Evolutionary conservation across 2,797 vertebrate genomes (phyloP).

Genomic region (Limnodromus scolopaceus): DNA sequence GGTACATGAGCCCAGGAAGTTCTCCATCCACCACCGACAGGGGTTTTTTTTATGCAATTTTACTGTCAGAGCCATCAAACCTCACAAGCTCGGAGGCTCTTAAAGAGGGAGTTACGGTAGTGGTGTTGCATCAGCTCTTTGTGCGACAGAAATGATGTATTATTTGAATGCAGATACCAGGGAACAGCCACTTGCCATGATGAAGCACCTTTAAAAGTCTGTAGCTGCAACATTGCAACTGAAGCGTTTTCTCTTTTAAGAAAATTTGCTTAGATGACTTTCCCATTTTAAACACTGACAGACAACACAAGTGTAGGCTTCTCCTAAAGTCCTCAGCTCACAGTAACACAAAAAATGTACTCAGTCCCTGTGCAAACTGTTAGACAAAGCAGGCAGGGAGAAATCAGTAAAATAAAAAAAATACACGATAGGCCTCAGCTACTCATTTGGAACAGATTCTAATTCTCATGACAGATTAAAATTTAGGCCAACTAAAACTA

Average conservation of each 20-base stretch:
- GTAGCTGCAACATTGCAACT: neutral
- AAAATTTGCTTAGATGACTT: neutral
- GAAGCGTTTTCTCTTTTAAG: neutral
- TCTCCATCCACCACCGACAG: neutral
- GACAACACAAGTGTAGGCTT: neutral
- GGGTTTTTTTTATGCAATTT: neutral
- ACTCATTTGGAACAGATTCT: neutral
- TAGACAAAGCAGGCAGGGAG: neutral
- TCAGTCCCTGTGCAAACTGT: neutral
- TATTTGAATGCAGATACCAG: neutral
- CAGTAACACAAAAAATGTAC: neutral
- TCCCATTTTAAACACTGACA: neutral
- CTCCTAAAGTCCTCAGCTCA: neutral
- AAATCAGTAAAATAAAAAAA: neutral
- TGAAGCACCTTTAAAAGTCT: neutral
- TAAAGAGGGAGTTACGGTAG: neutral
- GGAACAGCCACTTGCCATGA: neutral
- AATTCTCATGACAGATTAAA: neutral
- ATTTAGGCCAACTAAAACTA: neutral
- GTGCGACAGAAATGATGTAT: fast-evolving
- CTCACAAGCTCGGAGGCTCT: neutral
- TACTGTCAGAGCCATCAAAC: neutral
- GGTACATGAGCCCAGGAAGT: neutral
- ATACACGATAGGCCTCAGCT: neutral
- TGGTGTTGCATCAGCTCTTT: fast-evolving